These are phyloP conservation scores for Theristicus caerulescens DNA, from an alignment of 2,113 vertebrate genomes.

Conservation along the genomic window DNA sequence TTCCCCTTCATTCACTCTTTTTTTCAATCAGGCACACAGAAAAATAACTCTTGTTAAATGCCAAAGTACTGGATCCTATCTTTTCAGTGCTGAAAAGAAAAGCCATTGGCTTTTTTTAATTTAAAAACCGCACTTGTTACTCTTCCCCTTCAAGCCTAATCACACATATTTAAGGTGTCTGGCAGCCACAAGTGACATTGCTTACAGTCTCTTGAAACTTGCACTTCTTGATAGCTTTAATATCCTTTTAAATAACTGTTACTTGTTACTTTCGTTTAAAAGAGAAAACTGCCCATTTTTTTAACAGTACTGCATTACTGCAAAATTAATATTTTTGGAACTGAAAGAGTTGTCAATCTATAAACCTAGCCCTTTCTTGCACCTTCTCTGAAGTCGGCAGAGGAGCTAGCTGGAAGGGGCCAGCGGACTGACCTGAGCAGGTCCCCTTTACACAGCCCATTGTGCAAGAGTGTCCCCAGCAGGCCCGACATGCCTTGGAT, in stretches of 20 bases:
- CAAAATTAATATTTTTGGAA: background rate
- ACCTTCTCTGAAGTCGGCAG: background rate
- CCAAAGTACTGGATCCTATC: background rate
- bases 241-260: background rate
- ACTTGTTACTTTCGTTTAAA: background rate
- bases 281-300: background rate
- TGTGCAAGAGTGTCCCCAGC: background rate
- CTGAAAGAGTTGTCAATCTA: background rate
- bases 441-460: background rate
- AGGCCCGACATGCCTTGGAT: rapidly evolving
- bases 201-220: background rate
- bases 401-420: background rate
- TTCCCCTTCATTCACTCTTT: background rate
- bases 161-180: background rate
- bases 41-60: background rate
- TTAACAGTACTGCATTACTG: background rate
- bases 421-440: background rate
- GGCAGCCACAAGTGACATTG: background rate
- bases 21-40: background rate
- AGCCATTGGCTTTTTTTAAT: background rate
- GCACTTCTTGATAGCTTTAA: background rate
- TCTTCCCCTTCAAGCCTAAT: background rate
- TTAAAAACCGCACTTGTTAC: background rate
- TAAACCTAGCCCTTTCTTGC: background rate
- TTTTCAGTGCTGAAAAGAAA: constrained; percentile 3